Conservation (phyloP, 2,113 vertebrate genomes). For the Hippocampus barbouri region DNA sequence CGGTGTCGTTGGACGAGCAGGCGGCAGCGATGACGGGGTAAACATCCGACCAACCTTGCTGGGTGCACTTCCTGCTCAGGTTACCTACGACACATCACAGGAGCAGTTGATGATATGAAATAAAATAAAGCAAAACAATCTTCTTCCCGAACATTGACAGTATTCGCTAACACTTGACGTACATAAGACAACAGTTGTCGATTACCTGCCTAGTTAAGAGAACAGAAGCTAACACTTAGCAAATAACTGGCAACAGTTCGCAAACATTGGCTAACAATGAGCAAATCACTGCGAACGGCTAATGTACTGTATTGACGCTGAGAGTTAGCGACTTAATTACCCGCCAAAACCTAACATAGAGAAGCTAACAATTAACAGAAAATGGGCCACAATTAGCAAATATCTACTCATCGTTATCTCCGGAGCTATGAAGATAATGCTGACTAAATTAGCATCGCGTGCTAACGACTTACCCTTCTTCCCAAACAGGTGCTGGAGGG, state of each 20-base stretch:
- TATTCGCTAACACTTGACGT: neutral
- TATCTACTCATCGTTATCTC: too few species aligned
- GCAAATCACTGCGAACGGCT: too few species aligned
- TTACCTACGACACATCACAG: slow-evolving; percentile 38
- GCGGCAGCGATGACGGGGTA: slow-evolving; percentile 50
- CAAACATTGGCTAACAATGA: too few species aligned
- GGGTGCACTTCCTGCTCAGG: slow-evolving; percentile 67
- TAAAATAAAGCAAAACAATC: neutral
- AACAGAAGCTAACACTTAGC: too few species aligned
- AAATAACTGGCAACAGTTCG: too few species aligned
- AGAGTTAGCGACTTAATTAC: too few species aligned
- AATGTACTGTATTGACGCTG: too few species aligned
- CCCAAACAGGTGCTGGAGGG: slow-evolving; percentile 60
- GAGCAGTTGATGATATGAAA: neutral
- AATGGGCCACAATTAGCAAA: too few species aligned
- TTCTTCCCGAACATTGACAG: neutral
- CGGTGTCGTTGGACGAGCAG: slow-evolving; percentile 49
- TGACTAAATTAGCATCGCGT: neutral
- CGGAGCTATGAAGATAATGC: neutral
- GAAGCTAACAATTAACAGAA: too few species aligned
- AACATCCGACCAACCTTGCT: slow-evolving; percentile 58
- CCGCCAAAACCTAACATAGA: too few species aligned
- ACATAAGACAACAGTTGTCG: too few species aligned
- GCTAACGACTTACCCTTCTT: slow-evolving; percentile 51
- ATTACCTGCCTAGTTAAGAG: too few species aligned